Evolutionary conservation across 2,888 invertebrate genomes (phyloP).

Genomic region (Seira musarum): DNA sequence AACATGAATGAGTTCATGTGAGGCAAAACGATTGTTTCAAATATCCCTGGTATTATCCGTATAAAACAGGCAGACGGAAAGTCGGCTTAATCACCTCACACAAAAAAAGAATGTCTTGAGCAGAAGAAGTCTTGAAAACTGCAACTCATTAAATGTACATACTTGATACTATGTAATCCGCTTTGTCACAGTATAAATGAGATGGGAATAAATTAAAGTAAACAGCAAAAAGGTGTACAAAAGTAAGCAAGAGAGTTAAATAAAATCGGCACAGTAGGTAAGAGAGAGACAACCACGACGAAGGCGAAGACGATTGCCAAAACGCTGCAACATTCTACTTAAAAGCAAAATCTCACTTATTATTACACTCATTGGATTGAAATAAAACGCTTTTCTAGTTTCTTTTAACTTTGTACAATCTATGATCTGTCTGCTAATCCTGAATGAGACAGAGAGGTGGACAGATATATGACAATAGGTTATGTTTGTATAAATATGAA

Average conservation of each 20-base stretch:
- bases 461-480: conserved; percentile 27
- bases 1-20: conserved; percentile 10
- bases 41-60: not conserved
- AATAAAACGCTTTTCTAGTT: conserved; percentile 22
- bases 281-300: conserved; percentile 8
- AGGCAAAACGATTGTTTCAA: not conserved
- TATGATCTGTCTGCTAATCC: conserved; percentile 37
- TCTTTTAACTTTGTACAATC: not conserved
- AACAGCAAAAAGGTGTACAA: conserved; percentile 42
- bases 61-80: conserved; percentile 25
- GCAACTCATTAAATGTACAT: conserved; percentile 63
- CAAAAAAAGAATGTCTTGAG: conserved; percentile 9
- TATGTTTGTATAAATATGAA: not conserved
- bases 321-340: not conserved
- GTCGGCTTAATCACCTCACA: conserved; percentile 50
- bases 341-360: not conserved
- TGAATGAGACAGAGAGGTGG: conserved; percentile 50
- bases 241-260: conserved; percentile 31
- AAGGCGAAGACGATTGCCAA: conserved; percentile 16
- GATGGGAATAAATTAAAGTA: conserved; percentile 60
- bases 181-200: conserved; percentile 55
- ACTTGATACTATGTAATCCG: conserved; percentile 61
- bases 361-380: not conserved
- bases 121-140: conserved; percentile 53
- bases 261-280: conserved; percentile 43